Evolutionary conservation across 2,888 invertebrate genomes (phyloP).

Genomic region (Phlogophora meticulosa): DNA sequence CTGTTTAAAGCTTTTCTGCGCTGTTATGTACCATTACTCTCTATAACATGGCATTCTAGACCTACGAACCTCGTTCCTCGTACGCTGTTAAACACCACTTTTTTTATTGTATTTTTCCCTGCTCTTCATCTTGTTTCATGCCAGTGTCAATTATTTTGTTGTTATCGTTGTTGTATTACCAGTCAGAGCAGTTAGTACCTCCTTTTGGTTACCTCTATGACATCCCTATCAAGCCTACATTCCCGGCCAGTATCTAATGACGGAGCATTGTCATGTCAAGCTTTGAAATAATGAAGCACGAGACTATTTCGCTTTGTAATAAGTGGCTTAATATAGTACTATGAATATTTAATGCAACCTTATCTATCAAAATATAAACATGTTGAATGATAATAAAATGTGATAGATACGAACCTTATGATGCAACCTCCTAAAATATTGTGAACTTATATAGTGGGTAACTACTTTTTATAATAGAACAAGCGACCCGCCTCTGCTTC

Average conservation of each 20-base stretch:
- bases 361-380: not conserved
- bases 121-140: too few relatives aligned
- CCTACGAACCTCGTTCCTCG: too few relatives aligned
- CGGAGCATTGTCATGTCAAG: slow-evolving; percentile 5
- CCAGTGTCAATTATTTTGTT: not conserved
- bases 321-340: not conserved
- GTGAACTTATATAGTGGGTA: too few relatives aligned
- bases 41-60: too few relatives aligned
- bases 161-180: too few relatives aligned
- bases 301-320: slow-evolving; percentile 1
- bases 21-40: too few relatives aligned
- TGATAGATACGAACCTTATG: not conserved
- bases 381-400: not conserved
- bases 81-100: too few relatives aligned
- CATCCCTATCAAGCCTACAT: slow-evolving; percentile 4
- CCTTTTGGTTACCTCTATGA: not conserved
- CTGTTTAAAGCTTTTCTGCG: too few relatives aligned
- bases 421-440: not conserved
- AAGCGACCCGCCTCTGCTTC: too few relatives aligned
- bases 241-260: slow-evolving; percentile 19
- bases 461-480: too few relatives aligned
- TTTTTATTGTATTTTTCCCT: too few relatives aligned
- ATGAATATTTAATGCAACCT: slow-evolving; percentile 11
- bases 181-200: too few relatives aligned
- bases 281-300: slow-evolving; percentile 30